These are phyloP conservation scores for Diarsia dahlii DNA, from an alignment of 2,888 invertebrate genomes.

Conservation along the genomic window DNA sequence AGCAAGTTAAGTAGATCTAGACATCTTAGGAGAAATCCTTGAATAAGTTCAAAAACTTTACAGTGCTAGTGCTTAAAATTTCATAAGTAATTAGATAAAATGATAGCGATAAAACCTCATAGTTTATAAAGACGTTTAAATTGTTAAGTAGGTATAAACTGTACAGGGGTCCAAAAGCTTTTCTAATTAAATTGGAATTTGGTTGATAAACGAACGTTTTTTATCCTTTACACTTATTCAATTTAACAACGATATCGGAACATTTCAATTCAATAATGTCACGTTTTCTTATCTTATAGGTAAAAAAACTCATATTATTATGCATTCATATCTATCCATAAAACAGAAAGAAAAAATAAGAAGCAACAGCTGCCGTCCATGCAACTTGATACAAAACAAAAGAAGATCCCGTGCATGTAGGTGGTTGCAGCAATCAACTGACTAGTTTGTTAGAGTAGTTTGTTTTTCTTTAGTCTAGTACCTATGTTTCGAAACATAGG, in stretches of 20 bases:
- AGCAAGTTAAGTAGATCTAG: slow-evolving; percentile 2
- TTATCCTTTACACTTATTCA: no score
- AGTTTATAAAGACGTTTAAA: background rate
- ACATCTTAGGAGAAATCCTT: background rate
- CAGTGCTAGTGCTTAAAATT: slow-evolving; percentile 11
- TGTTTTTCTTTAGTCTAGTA: slow-evolving; percentile 1
- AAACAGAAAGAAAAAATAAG: background rate
- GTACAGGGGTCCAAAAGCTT: background rate
- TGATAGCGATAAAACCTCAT: background rate
- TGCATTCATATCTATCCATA: background rate
- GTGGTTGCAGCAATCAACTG: slow-evolving; percentile 26
- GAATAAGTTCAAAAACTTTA: slow-evolving; percentile 5
- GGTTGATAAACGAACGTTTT: background rate
- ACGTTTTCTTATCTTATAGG: background rate
- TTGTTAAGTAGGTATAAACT: background rate
- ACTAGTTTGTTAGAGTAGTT: slow-evolving; percentile 15
- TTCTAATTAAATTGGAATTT: background rate
- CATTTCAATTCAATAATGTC: no score
- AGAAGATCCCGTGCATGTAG: slow-evolving; percentile 1
- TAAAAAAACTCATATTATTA: background rate
- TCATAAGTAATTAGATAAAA: slow-evolving; percentile 4
- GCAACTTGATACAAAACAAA: slow-evolving; percentile 26
- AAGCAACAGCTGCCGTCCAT: background rate
- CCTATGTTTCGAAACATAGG: background rate
- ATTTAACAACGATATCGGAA: no score